A percentile compares a stretch with the other conserved stretches of the same genome.
These are phyloP conservation scores for Origma solitaria DNA, from an alignment of 2,113 vertebrate species.

Conservation along the genomic window DNA sequence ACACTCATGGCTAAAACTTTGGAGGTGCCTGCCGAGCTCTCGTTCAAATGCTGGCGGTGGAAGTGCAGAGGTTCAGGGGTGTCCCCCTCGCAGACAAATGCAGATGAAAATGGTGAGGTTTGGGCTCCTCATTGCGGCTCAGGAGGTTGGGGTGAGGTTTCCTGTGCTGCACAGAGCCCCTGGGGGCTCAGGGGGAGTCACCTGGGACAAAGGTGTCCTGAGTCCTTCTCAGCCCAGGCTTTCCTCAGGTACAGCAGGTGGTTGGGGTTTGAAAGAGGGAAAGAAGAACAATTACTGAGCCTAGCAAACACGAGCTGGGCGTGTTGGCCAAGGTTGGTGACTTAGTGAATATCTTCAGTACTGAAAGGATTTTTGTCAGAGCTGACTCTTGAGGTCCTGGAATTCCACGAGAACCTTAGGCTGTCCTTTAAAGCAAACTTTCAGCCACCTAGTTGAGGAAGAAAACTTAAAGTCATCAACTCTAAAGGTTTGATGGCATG, in stretches of 20 bases:
- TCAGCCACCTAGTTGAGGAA: not conserved
- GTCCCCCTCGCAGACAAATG: not conserved
- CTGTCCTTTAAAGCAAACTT: not conserved
- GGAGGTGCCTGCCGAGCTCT: not conserved
- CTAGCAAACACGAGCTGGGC: not conserved
- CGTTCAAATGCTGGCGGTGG: not conserved
- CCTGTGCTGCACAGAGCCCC: not conserved
- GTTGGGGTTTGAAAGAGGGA: not conserved
- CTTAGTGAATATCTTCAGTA: not conserved
- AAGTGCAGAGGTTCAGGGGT: not conserved
- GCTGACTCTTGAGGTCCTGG: not conserved
- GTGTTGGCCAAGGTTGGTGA: not conserved
- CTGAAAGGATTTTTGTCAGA: not conserved
- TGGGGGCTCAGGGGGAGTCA: not conserved
- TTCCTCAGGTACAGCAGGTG: not conserved
- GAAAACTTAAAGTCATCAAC: not conserved
- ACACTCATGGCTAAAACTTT: not conserved
- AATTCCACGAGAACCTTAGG: not conserved
- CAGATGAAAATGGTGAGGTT: not conserved
- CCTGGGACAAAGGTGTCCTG: not conserved
- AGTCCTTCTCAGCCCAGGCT: not conserved
- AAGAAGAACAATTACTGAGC: not conserved
- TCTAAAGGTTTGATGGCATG: not conserved
- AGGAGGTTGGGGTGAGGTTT: not conserved
- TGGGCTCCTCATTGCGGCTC: not conserved